Evolutionary conservation across 2,888 invertebrate species (phyloP), one percentile per base, ranked within the genome.

Genomic region (Bibio marci): DNA sequence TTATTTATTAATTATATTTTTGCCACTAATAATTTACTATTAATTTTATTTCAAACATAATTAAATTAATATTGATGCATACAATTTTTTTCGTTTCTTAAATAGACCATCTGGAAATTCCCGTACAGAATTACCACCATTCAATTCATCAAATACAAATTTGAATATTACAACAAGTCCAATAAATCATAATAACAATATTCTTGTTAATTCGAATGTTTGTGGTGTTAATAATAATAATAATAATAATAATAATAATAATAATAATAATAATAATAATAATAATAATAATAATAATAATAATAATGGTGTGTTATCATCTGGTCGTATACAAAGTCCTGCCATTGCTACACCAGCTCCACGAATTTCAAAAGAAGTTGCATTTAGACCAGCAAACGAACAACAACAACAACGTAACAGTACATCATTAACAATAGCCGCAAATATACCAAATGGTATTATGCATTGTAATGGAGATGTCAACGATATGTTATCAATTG

Each of bases 101-200:
- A 56, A 25, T 53, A 69, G 69, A 50, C 63, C 69, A 34, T 66
- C 68, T 25, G 67, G 65, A 38, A 68, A 67, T 46, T 57, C 64
- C 15, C 55, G 63, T 41, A 55, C 50, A 10, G 65, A 65, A 30
- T 57, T 64, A 42, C 54, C 62, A 14, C 45, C 51, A 22, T 54
- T 52, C 50, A 61, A 50, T 38, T 48, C 50, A 27, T 35, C 38
- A 30, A 19, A 15, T n/a, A 22, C 22, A 22, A 22, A 22, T 22
- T 22, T 22, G 8, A 30, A 14, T 30, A 4, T 30, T 5, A 30
- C 30, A 30, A 11, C 28, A 37, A 37, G 18, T 30, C 30, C 18
- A 18, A 11, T 22, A 18, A 33, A 19, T 28, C 18, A 14, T 34
- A 28, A 40, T 38, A 27, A 37, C 35, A 33, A 33, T 22, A 28